Percentiles rank a stretch among this genome's conserved stretches.
phyloP scores from a whole-genome alignment of 2,113 vertebrate species.

The Cyanoderma ruficeps region DNA sequence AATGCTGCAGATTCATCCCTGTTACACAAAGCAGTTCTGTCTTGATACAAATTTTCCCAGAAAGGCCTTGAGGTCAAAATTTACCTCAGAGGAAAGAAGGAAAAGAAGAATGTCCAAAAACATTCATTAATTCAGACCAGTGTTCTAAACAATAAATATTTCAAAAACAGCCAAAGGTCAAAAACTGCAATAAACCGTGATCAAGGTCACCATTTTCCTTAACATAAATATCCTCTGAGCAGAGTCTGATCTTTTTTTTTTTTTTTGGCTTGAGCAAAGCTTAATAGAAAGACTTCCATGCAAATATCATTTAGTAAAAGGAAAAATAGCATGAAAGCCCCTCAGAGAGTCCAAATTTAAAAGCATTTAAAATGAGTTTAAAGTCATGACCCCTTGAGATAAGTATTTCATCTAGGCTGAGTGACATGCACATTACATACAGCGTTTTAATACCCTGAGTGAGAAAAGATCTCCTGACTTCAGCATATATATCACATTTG shows the following conservation, averaged over 20 bases:
- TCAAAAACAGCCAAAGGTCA: slow-evolving; percentile 10
- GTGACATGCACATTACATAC: background rate
- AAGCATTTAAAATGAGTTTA: background rate
- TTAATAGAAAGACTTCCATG: slow-evolving; percentile 2
- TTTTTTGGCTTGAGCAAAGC: background rate
- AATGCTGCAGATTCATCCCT: background rate
- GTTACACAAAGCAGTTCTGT: background rate
- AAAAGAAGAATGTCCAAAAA: background rate
- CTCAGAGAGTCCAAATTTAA: background rate
- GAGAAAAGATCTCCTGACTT: slow-evolving; percentile 36
- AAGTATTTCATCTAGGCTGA: slow-evolving; percentile 9
- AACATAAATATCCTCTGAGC: background rate
- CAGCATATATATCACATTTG: slow-evolving; percentile 18
- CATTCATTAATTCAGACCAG: background rate
- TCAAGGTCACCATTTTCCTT: slow-evolving; percentile 14
- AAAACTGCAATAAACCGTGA: background rate
- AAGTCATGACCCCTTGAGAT: background rate
- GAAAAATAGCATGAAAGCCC: background rate
- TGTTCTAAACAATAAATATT: slow-evolving; percentile 21
- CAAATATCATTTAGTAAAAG: slow-evolving; percentile 16
- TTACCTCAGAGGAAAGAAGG: background rate
- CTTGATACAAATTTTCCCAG: background rate
- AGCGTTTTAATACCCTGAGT: background rate
- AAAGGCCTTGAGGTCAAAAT: background rate
- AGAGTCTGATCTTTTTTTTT: background rate